These are phyloP conservation scores for Trissolcus japonicus DNA, from an alignment of 2,888 invertebrate species.

Conservation along the genomic window DNA sequence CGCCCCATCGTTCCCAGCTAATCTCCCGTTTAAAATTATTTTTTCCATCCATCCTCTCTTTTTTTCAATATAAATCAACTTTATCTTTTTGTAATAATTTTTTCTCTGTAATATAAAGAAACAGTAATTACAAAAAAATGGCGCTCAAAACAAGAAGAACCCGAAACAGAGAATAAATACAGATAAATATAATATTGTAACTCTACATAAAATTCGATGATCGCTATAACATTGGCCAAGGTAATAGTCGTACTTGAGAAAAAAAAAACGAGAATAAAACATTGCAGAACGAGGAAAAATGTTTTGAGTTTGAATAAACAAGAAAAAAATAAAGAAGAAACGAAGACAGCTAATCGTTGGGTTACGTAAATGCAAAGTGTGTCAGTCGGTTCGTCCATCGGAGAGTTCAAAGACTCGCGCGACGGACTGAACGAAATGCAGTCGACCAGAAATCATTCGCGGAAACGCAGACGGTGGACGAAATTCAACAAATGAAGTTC, in stretches of 20 bases:
- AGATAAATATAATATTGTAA: constrained; percentile 44
- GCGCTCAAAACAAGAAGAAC: constrained; percentile 23
- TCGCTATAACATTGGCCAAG: constrained; percentile 51
- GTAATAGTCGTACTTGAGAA: constrained; percentile 18
- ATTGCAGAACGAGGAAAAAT: constrained; percentile 21
- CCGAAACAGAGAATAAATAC: constrained; percentile 39
- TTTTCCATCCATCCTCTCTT: constrained; percentile 28
- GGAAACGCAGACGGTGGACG: constrained; percentile 35
- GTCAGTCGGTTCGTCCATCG: constrained; percentile 55
- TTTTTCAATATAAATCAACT: constrained; percentile 41
- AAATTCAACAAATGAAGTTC: constrained; percentile 1
- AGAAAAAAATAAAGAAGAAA: constrained; percentile 19
- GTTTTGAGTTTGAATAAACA: not conserved
- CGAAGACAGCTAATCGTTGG: constrained; percentile 49
- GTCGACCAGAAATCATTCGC: constrained; percentile 18
- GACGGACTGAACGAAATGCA: constrained; percentile 27
- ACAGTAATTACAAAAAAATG: constrained; percentile 30
- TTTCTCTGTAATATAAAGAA: constrained; percentile 22
- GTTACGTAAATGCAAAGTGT: constrained; percentile 59
- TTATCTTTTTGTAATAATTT: constrained; percentile 1
- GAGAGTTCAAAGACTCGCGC: constrained; percentile 28
- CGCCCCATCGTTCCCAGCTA: too few relatives aligned
- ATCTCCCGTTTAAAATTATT: too few relatives aligned
- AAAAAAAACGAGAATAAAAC: constrained; percentile 17
- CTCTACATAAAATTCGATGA: constrained; percentile 56